phyloP scores from a whole-genome alignment of 2,888 invertebrate species.

The Campoplex capitator region DNA sequence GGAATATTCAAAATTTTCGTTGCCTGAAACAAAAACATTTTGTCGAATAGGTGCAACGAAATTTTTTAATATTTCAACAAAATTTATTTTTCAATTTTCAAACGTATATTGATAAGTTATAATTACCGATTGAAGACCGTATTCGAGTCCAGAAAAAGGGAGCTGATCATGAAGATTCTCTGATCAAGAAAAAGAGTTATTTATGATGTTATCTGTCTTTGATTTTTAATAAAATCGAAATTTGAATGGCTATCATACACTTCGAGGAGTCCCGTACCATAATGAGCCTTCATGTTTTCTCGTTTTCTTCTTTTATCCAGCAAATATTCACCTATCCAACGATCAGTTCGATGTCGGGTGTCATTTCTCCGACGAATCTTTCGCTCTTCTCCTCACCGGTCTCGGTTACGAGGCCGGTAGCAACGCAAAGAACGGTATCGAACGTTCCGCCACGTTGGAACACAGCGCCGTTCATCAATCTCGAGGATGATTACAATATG shows the following conservation, averaged over 20 bases:
- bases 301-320: constrained; percentile 85
- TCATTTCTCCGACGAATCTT: constrained; percentile 95
- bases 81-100: too few species aligned
- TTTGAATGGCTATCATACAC: neutral
- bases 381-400: constrained; percentile 91
- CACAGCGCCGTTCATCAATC: constrained; percentile 92
- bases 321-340: constrained; percentile 95
- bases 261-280: neutral
- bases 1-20: too few species aligned
- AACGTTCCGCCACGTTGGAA: constrained; percentile 91
- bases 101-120: too few species aligned
- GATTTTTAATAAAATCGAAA: too few species aligned
- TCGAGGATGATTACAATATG: constrained; percentile 98
- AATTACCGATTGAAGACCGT: too few species aligned
- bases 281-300: neutral
- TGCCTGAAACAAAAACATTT: too few species aligned
- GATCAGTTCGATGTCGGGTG: constrained; percentile 94
- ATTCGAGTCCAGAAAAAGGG: neutral
- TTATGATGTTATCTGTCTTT: too few species aligned
- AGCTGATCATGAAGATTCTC: too few species aligned
- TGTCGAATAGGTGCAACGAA: too few species aligned
- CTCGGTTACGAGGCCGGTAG: constrained; percentile 89
- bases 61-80: too few species aligned
- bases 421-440: constrained; percentile 87
- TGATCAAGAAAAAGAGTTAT: too few species aligned